Conservation (phyloP, 2,113 vertebrate genomes). For the Oxyruncus cristatus region DNA sequence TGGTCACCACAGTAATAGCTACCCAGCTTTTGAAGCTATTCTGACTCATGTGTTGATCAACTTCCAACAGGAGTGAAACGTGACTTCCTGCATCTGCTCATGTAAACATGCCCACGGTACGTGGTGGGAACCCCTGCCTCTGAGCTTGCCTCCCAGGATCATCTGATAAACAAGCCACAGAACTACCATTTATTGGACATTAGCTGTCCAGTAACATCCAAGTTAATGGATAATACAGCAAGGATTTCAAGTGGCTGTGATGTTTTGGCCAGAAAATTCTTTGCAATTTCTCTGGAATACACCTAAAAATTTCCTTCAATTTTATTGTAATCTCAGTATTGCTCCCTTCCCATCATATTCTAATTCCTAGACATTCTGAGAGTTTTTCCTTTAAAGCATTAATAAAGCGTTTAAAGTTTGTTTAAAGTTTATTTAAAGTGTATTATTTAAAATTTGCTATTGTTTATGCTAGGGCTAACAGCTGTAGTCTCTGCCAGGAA, state of each 20-base stretch:
- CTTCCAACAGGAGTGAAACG: neutral
- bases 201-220: neutral
- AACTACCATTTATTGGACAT: neutral
- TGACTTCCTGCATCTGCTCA: neutral
- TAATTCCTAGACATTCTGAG: neutral
- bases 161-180: neutral
- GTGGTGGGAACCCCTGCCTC: neutral
- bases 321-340: neutral
- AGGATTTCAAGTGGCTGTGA: neutral
- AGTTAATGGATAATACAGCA: neutral
- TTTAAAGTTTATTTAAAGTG: neutral
- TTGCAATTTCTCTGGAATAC: neutral
- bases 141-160: neutral
- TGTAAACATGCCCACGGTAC: neutral
- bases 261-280: neutral
- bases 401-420: neutral
- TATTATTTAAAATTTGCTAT: neutral
- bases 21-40: neutral
- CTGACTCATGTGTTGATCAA: neutral
- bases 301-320: neutral
- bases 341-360: neutral
- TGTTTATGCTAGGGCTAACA: neutral
- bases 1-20: neutral
- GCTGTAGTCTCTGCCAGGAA: neutral
- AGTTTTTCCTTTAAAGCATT: neutral